Conservation (phyloP, 2,113 vertebrate species). For the Saguinus midas region DNA sequence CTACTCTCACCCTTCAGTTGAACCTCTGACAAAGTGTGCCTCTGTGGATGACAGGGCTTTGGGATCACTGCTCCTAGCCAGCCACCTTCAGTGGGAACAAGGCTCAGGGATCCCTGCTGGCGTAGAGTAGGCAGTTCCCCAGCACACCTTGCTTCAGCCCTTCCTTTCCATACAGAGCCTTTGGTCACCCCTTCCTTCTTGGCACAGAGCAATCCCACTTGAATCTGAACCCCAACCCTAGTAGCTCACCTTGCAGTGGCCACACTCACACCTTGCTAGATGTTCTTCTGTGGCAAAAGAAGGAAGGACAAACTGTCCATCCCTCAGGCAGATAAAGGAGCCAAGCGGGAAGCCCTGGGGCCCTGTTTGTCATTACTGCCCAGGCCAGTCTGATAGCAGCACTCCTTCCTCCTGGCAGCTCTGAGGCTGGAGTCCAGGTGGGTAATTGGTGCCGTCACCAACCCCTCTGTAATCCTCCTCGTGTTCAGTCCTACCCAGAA, state of each 20-base stretch:
- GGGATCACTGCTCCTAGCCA: not conserved
- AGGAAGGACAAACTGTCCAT: not conserved
- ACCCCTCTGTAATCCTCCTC: not conserved
- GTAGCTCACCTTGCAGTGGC: not conserved
- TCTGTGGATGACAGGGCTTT: not conserved
- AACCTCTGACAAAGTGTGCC: not conserved
- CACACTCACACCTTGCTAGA: not conserved
- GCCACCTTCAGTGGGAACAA: not conserved
- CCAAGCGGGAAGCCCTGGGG: constrained; percentile 38
- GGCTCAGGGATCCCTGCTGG: not conserved
- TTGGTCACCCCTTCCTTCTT: not conserved
- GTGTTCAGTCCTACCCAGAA: not conserved
- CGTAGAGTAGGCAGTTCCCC: not conserved
- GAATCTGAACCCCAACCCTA: not conserved
- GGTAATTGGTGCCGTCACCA: not conserved
- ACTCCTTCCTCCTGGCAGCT: not conserved
- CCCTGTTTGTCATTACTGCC: not conserved
- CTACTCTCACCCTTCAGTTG: not conserved
- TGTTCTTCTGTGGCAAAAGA: not conserved
- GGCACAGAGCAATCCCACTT: not conserved
- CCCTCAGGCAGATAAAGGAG: not conserved
- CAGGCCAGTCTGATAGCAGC: not conserved
- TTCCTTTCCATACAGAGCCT: not conserved
- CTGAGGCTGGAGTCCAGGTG: not conserved
- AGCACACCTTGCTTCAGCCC: not conserved